These are phyloP conservation scores for Lepeophtheirus nordmannii DNA, from an alignment of 2,888 invertebrate species.

Conservation along the genomic window DNA sequence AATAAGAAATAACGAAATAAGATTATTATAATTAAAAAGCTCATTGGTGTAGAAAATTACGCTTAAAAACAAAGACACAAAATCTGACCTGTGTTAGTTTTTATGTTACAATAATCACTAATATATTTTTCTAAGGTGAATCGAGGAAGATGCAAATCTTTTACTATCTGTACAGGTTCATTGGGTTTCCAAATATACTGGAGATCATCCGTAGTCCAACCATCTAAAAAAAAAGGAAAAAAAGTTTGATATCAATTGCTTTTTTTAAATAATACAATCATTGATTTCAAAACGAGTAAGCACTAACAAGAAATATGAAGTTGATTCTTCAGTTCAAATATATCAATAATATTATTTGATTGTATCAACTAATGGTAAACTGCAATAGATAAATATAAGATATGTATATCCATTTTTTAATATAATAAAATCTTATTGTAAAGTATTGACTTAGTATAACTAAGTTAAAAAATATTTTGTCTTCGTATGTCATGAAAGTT, in stretches of 20 bases:
- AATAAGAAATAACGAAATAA: not conserved
- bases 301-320: too few species aligned
- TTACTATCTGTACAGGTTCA: conserved; percentile 85
- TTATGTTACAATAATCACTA: conserved; percentile 88
- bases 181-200: conserved; percentile 67
- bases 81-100: conserved; percentile 74
- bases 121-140: conserved; percentile 86
- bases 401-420: too few species aligned
- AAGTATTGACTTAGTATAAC: too few species aligned
- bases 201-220: conserved; percentile 89
- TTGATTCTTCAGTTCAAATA: too few species aligned
- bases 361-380: too few species aligned
- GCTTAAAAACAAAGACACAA: not conserved
- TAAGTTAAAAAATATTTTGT: not conserved
- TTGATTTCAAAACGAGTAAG: too few species aligned
- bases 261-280: too few species aligned
- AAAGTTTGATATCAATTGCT: not conserved
- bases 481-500: not conserved
- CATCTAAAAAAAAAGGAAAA: conserved; percentile 50
- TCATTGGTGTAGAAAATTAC: not conserved
- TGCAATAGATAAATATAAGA: too few species aligned
- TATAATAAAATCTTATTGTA: too few species aligned
- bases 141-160: conserved; percentile 77
- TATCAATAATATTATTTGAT: too few species aligned
- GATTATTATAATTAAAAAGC: not conserved